phyloP scores from a whole-genome alignment of 2,797 vertebrate genomes.

The Squalus acanthias region DNA sequence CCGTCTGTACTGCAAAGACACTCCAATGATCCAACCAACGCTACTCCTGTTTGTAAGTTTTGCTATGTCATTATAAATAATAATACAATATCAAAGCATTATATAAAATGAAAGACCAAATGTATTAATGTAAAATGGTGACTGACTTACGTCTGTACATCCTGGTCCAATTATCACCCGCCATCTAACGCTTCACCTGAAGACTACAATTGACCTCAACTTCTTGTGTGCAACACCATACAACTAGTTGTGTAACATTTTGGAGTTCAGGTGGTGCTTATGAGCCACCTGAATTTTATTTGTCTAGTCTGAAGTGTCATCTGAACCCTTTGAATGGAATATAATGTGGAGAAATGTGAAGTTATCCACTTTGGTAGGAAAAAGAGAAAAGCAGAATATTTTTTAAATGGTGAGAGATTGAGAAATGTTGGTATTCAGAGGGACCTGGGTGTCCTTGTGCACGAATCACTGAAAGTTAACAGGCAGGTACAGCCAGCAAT shows the following conservation, averaged over 20 bases:
- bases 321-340: neutral
- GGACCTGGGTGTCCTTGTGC: too few species aligned
- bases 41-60: neutral
- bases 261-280: neutral
- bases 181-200: neutral
- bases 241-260: neutral
- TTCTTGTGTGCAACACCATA: neutral
- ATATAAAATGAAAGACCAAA: neutral
- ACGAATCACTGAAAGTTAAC: too few species aligned
- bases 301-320: neutral
- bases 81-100: neutral
- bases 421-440: too few species aligned
- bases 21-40: neutral
- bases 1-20: neutral
- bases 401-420: too few species aligned
- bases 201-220: neutral
- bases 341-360: too few species aligned
- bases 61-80: neutral
- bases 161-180: neutral
- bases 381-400: too few species aligned
- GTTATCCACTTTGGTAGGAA: too few species aligned
- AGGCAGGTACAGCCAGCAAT: too few species aligned
- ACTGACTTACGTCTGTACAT: too few species aligned
- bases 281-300: neutral
- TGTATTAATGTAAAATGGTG: neutral